Conservation (phyloP, 2,113 vertebrate species). For the Dipodomys spectabilis region DNA sequence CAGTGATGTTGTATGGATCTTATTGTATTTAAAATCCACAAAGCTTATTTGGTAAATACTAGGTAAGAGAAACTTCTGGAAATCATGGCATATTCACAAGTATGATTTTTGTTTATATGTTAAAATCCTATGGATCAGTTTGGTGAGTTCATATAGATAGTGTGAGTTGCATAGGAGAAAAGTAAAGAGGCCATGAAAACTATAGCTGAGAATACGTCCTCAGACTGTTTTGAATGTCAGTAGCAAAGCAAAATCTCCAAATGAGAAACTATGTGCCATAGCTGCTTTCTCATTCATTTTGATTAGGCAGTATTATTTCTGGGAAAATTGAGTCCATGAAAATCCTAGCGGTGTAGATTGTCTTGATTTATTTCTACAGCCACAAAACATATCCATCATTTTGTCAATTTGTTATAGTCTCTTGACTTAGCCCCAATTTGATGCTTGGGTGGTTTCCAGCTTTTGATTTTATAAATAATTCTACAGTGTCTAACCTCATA, state of each 20-base stretch:
- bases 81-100: accelerated
- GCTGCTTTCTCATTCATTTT: not conserved
- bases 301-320: not conserved
- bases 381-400: not conserved
- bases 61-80: not conserved
- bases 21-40: not conserved
- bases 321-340: not conserved
- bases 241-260: not conserved
- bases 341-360: not conserved
- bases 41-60: conserved; percentile 12
- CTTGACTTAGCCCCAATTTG: not conserved
- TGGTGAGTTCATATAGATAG: not conserved
- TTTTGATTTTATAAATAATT: not conserved
- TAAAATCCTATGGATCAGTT: not conserved
- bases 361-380: not conserved
- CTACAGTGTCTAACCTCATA: not conserved
- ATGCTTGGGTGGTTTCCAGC: not conserved
- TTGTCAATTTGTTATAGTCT: not conserved
- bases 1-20: conserved; percentile 41
- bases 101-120: conserved; percentile 30
- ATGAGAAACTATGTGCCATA: not conserved
- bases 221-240: not conserved
- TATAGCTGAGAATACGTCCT: not conserved
- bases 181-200: not conserved
- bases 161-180: not conserved